Conservation (phyloP, 92 coral and sea anemone species). For the Isaurus tuberculatus region DNA sequence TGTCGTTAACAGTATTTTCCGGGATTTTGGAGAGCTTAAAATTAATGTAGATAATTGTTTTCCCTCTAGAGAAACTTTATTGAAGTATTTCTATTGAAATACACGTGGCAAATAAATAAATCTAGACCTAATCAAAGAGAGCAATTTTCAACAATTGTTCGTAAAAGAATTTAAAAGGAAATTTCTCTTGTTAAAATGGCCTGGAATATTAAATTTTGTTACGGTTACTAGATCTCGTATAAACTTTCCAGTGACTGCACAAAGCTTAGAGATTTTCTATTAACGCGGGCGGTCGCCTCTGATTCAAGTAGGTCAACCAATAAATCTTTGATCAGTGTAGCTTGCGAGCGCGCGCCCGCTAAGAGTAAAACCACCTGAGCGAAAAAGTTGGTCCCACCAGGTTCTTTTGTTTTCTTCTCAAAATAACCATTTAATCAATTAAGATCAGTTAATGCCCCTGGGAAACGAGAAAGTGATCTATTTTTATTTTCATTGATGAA, state of each 20-base stretch:
- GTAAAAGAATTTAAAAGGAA: neutral
- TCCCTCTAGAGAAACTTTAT: conserved; percentile 3
- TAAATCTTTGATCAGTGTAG: conserved; percentile 39
- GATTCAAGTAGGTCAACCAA: conserved; percentile 24
- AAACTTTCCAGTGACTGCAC: conserved; percentile 44
- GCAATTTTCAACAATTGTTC: neutral
- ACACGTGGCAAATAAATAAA: conserved; percentile 45
- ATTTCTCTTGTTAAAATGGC: neutral
- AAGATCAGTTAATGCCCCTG: neutral
- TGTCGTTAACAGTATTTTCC: conserved; percentile 8
- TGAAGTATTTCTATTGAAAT: conserved; percentile 18
- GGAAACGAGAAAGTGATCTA: neutral
- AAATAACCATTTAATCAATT: conserved; percentile 1
- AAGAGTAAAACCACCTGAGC: conserved; percentile 33
- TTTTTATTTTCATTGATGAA: neutral
- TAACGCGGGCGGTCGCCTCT: conserved; percentile 22
- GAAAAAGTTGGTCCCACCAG: conserved; percentile 14
- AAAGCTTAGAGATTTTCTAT: neutral
- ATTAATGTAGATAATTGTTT: neutral
- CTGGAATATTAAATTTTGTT: neutral
- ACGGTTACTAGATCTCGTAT: conserved; percentile 32
- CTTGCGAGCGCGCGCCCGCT: neutral
- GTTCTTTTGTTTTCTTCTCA: conserved; percentile 14
- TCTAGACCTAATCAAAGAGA: neutral
- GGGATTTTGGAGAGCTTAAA: neutral